Percentiles rank a stretch among this genome's conserved stretches.
phyloP scores from a whole-genome alignment of 2,797 vertebrate species.

The Acanthurus lineatus region DNA sequence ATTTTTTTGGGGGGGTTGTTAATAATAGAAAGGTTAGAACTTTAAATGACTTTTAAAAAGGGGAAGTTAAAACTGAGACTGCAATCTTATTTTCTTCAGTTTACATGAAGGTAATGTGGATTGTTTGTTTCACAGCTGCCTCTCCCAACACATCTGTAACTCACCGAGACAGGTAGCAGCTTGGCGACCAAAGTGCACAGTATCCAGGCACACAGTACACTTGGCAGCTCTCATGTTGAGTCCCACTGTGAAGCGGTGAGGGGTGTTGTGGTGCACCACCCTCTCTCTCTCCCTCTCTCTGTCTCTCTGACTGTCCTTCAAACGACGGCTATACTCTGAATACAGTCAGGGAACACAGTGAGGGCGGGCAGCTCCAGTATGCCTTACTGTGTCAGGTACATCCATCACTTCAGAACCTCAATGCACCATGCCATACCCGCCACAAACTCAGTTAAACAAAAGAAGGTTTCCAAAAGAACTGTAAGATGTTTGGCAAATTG shows the following conservation, averaged over 20 bases:
- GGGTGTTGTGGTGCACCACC: slow-evolving; percentile 90
- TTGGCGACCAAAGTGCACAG: slow-evolving; percentile 97
- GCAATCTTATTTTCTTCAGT: neutral
- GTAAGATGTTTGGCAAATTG: slow-evolving; percentile 63
- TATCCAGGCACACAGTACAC: slow-evolving; percentile 97
- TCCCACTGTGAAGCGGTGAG: slow-evolving; percentile 96
- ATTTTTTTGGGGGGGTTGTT: too few relatives aligned
- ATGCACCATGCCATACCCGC: slow-evolving; percentile 64
- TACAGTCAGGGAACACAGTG: slow-evolving; percentile 65
- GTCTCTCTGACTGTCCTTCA: slow-evolving; percentile 93
- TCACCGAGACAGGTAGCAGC: slow-evolving; percentile 97
- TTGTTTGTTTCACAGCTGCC: neutral
- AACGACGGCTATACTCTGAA: slow-evolving; percentile 94
- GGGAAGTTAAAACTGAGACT: too few relatives aligned
- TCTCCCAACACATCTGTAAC: slow-evolving; percentile 49
- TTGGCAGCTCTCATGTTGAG: slow-evolving; percentile 99
- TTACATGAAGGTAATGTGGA: neutral
- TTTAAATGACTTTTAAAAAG: neutral
- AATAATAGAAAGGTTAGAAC: neutral
- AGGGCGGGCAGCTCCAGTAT: slow-evolving; percentile 36
- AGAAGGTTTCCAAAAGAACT: slow-evolving; percentile 51
- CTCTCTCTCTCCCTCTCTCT: slow-evolving; percentile 78
- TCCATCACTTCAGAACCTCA: slow-evolving; percentile 38
- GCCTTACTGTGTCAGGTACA: slow-evolving; percentile 24
- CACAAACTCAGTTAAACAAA: slow-evolving; percentile 51